These are phyloP conservation scores for Oeneis ivallda DNA, from an alignment of 2,888 invertebrate species.

Conservation along the genomic window DNA sequence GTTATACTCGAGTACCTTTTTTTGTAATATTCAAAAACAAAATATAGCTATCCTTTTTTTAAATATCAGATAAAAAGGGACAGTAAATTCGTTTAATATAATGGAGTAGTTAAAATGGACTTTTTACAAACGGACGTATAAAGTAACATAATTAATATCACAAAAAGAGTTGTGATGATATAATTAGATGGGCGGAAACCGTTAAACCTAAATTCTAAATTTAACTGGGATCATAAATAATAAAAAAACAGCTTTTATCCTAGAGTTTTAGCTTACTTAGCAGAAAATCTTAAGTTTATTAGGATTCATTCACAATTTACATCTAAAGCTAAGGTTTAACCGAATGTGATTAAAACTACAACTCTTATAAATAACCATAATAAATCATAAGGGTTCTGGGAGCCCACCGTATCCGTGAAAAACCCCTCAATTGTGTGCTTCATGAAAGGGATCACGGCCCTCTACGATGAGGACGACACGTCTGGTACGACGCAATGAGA, in stretches of 20 bases:
- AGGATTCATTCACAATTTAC: slow-evolving; percentile 75
- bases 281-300: slow-evolving; percentile 56
- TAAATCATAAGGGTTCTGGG: background rate
- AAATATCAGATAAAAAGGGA: slow-evolving; percentile 5
- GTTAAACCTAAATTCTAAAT: slow-evolving; percentile 31
- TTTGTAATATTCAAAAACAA: background rate
- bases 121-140: slow-evolving; percentile 21
- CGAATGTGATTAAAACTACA: background rate
- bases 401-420: background rate
- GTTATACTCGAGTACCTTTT: too few species aligned
- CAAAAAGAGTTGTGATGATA: slow-evolving; percentile 35
- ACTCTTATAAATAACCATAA: background rate
- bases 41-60: background rate
- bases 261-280: slow-evolving; percentile 30
- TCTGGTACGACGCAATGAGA: background rate
- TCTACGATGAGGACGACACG: background rate
- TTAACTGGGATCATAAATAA: slow-evolving; percentile 33
- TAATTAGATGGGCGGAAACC: slow-evolving; percentile 38
- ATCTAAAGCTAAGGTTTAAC: slow-evolving; percentile 48
- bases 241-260: slow-evolving; percentile 31
- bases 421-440: background rate
- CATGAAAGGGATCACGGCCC: background rate
- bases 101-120: slow-evolving; percentile 24
- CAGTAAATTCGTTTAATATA: slow-evolving; percentile 12
- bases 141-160: slow-evolving; percentile 34